phyloP scores from a whole-genome alignment of 2,888 invertebrate species.

The Amblyteles armatorius region DNA sequence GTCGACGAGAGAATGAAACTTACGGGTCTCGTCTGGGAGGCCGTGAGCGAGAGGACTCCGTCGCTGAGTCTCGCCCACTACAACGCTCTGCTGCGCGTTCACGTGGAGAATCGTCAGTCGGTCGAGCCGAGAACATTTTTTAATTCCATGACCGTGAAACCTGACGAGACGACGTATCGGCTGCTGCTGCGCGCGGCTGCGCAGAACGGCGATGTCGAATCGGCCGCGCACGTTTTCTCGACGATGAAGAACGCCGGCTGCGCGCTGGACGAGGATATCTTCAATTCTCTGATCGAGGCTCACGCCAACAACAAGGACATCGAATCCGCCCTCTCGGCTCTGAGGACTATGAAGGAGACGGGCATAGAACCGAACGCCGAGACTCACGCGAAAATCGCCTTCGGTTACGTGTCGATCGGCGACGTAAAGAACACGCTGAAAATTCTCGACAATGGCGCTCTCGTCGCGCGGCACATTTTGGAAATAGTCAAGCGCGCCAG shows the following conservation, averaged over 20 bases:
- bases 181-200: slow-evolving; percentile 86
- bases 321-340: slow-evolving; percentile 85
- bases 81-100: slow-evolving; percentile 86
- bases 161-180: slow-evolving; percentile 86
- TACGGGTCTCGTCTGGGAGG: slow-evolving; percentile 86
- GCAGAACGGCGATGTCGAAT: slow-evolving; percentile 86
- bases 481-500: slow-evolving; percentile 85
- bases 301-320: slow-evolving; percentile 84
- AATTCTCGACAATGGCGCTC: slow-evolving; percentile 77
- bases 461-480: slow-evolving; percentile 84
- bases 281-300: slow-evolving; percentile 87
- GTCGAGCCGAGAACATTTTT: slow-evolving; percentile 85
- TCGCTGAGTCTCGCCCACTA: slow-evolving; percentile 86
- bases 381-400: slow-evolving; percentile 86
- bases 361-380: slow-evolving; percentile 85
- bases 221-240: slow-evolving; percentile 86
- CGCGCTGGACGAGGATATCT: slow-evolving; percentile 87
- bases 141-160: slow-evolving; percentile 84
- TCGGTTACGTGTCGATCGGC: slow-evolving; percentile 86
- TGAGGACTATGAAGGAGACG: slow-evolving; percentile 87
- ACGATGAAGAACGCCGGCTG: slow-evolving; percentile 87
- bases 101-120: slow-evolving; percentile 86
- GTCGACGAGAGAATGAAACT: slow-evolving; percentile 85
- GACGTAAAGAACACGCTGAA: slow-evolving; percentile 81
- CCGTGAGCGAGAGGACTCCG: slow-evolving; percentile 84